Percentiles rank a stretch among this genome's conserved stretches.
Conservation (phyloP, 2,113 vertebrate species). For the Pontoporia blainvillei region DNA sequence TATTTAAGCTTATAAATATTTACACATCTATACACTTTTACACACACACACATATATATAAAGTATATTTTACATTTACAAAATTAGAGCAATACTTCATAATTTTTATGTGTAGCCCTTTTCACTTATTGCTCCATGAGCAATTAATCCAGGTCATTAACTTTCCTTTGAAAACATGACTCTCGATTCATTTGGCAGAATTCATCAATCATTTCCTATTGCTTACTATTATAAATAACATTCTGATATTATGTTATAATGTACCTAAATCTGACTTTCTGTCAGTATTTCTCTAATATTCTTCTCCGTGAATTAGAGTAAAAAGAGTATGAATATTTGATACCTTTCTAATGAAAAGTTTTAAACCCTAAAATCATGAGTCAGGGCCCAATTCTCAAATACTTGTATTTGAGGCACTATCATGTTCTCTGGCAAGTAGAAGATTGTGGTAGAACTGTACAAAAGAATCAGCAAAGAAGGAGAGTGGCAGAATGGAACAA, state of each 20-base stretch:
- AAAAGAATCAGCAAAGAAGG: background rate
- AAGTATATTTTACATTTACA: background rate
- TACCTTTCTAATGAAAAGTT: background rate
- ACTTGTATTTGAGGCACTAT: too few species aligned
- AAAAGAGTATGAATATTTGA: background rate
- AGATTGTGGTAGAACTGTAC: background rate
- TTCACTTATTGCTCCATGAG: background rate
- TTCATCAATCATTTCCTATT: background rate
- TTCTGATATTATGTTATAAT: background rate
- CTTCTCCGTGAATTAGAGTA: background rate
- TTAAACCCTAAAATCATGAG: background rate
- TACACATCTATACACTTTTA: background rate
- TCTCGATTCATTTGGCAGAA: background rate
- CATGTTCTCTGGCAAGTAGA: background rate
- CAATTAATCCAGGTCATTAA: background rate
- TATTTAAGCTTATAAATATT: background rate
- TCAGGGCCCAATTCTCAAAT: background rate
- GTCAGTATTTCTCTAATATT: background rate
- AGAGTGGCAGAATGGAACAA: background rate
- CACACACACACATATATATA: background rate
- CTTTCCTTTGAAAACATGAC: constrained; percentile 6
- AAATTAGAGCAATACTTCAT: background rate
- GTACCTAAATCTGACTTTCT: background rate
- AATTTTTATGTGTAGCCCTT: background rate
- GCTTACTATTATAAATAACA: background rate